Conservation (phyloP, 37 sponge, comb jelly and placozoan species). For the Aphrocallistes beatrix region DNA sequence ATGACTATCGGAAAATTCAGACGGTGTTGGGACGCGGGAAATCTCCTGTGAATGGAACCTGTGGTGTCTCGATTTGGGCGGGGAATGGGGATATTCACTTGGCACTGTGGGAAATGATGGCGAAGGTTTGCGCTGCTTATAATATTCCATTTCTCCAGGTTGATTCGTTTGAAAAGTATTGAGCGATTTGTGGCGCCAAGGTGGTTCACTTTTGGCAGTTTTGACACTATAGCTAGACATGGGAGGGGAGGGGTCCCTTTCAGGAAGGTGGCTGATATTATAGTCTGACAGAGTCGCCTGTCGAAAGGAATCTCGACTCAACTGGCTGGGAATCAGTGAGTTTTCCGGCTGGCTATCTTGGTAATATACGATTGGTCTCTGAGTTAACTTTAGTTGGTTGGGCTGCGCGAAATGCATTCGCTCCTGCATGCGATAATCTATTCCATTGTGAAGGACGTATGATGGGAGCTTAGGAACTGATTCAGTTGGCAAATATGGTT, state of each 20-base stretch:
- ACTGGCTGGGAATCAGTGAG: background rate
- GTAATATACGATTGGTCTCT: background rate
- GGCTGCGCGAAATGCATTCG: slow-evolving; percentile 6
- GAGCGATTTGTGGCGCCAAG: background rate
- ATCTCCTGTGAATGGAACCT: background rate
- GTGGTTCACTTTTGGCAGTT: background rate
- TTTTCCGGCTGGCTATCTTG: slow-evolving; percentile 11
- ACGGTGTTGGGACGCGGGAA: background rate
- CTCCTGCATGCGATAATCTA: background rate
- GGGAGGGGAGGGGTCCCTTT: background rate
- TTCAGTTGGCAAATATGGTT: background rate
- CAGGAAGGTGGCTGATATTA: background rate
- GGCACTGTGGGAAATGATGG: background rate
- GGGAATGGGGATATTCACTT: background rate
- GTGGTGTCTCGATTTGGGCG: background rate
- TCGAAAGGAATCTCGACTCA: background rate
- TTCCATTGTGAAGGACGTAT: background rate
- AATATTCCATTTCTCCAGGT: background rate
- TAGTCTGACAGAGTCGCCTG: slow-evolving; percentile 4
- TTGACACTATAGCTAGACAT: background rate
- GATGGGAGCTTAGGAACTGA: background rate
- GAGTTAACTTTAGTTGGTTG: background rate
- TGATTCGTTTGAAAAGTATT: background rate
- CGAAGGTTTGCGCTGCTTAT: background rate
- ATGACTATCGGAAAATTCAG: background rate